A percentile compares a stretch with the other conserved stretches of the same genome.
Conservation (phyloP, 2,888 invertebrate genomes). For the Laothoe populi region DNA sequence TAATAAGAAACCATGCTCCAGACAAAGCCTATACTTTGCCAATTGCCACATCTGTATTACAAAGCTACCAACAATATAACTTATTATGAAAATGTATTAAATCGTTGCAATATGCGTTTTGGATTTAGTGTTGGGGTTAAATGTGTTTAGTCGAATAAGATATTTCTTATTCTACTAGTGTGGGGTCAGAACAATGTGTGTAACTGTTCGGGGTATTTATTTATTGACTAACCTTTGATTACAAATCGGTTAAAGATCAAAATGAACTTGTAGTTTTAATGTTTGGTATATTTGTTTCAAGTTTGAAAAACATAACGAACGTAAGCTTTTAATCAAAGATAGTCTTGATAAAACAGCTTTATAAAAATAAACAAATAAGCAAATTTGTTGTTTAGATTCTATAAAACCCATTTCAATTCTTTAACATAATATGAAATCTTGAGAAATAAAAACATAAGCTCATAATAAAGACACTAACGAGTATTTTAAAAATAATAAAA, state of each 20-base stretch:
- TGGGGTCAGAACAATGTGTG: too few species aligned
- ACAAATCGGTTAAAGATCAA: too few species aligned
- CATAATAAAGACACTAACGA: constrained; percentile 21
- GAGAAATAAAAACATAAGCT: constrained; percentile 24
- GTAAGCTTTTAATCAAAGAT: too few species aligned
- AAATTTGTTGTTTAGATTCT: too few species aligned
- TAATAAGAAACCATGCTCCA: constrained; percentile 70
- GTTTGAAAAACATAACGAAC: too few species aligned
- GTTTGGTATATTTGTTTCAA: too few species aligned
- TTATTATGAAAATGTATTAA: constrained; percentile 36
- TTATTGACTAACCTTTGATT: too few species aligned
- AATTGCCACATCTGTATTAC: constrained; percentile 35
- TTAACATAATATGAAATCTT: background rate
- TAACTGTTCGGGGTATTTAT: too few species aligned
- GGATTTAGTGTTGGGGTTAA: background rate
- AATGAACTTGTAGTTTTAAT: too few species aligned
- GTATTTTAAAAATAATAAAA: background rate
- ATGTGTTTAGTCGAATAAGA: background rate
- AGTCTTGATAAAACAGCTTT: too few species aligned
- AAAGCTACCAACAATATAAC: constrained; percentile 33
- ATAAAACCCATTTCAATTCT: too few species aligned
- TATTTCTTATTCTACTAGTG: background rate
- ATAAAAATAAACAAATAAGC: too few species aligned
- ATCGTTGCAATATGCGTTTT: constrained; percentile 10
- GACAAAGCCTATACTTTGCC: constrained; percentile 38